Base-by-base conservation (phyloP, 2,888 invertebrate species). In the Stegana nigrithorax region DNA sequence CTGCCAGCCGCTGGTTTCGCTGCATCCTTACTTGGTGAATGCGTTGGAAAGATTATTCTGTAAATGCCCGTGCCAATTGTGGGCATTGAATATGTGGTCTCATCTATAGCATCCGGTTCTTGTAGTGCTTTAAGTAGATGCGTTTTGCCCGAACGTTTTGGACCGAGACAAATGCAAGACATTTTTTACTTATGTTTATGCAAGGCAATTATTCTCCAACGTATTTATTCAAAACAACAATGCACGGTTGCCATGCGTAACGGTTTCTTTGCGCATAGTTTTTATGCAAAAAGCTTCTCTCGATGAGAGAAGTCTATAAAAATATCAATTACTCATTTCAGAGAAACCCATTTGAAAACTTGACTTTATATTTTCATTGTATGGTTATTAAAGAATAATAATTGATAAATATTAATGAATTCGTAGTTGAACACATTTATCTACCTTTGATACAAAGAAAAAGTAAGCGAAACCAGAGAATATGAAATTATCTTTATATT, bases 61-160 rank as follows among this genome's bases (percentile, higher is more conserved):
- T 90, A 91, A 64, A 94, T 89, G 82, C 93, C 92, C 0, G 93
- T 91, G 1, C 94, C 94, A 36, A 92, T 89, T 0, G 94, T 94
- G 6, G 93, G 91, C 44, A 93, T 92, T 0, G 93, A 92, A 59
- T 91, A 91, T 55, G 91, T 91, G 0, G 93, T 93, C 57, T 89
- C 89, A 78, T 94, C 93, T 44, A 94, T 90, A 0, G 89, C 88
- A 66, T 91, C 90, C 0, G 87, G 87, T 60, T 91, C 89, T 83
- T 93, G 92, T 0, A 95, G 85, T 66, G 90, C 91, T 83, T 91
- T 92, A 64, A 95, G 81, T 19, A 95, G 84, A 25, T 93, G 89
- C 0, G 93, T 93, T 88, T 95, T 95, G 0, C 95, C 95, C 0
- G 93, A 91, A 32, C 92, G 91, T 65, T 90, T 89, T 0, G 94